Percentiles rank a stretch among this genome's conserved stretches.
Evolutionary conservation across 2,113 vertebrate genomes (phyloP).

Genomic region (Podiceps cristatus): DNA sequence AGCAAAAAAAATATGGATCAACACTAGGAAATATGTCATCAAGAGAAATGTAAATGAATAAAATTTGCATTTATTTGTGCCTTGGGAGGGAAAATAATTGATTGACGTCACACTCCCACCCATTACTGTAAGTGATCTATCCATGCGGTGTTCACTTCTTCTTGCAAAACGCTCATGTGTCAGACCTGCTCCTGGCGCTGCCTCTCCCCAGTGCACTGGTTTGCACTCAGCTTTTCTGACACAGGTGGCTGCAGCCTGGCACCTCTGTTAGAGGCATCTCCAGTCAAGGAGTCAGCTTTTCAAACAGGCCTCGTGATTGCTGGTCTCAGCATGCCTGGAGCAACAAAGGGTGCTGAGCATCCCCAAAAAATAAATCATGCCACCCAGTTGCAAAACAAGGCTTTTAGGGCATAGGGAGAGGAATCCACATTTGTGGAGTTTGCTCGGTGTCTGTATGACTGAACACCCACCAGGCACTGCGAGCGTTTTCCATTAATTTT

Average conservation of each 20-base stretch:
- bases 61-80: conserved; percentile 24
- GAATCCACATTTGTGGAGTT: background rate
- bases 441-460: background rate
- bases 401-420: background rate
- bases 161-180: background rate
- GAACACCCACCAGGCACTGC: background rate
- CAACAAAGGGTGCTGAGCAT: background rate
- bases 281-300: background rate
- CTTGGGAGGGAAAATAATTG: background rate
- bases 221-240: background rate
- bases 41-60: background rate
- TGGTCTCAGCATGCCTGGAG: background rate
- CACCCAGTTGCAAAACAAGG: background rate
- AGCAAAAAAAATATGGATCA: background rate
- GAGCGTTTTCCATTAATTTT: background rate
- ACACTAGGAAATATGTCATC: background rate
- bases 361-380: background rate
- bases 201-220: background rate
- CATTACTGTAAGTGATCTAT: background rate
- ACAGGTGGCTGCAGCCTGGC: background rate
- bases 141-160: background rate
- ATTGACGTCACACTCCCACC: background rate
- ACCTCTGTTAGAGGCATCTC: background rate
- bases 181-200: background rate
- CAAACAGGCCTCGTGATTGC: background rate